Evolutionary conservation across 2,113 vertebrate genomes (phyloP), one percentile per base, ranked within the genome.

Genomic region (Tapirus terrestris): DNA sequence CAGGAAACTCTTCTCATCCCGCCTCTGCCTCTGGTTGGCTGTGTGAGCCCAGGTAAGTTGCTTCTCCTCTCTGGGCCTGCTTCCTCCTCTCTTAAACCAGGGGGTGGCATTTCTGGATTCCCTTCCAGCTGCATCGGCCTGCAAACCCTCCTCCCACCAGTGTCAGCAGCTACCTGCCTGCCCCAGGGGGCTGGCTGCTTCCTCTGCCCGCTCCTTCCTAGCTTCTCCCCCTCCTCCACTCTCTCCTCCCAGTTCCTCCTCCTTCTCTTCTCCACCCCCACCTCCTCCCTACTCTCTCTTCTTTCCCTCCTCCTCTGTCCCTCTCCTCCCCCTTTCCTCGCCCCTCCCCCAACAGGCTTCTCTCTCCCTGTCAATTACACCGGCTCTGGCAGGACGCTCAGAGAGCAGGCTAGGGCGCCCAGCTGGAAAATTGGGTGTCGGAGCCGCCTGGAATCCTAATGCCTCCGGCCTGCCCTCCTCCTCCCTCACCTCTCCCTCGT

Each of bases 401-500:
- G 97, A 96, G 96, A 98, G 97, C 97, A 76, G 97, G 97, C 98
- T 97, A 96, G 97, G 96, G 98, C 98, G 98, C 75, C 98, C 98
- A 98, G 98, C 98, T 0, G 98, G 98, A 99, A 99, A 99, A 99
- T 98, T 98, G 98, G 98, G 98, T 98, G 97, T 90, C 95, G 97
- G 96, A 98, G 97, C 98, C 98, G 98, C 93, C 95, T 98, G 97
- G 98, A 99, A 98, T 98, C 97, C 97, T 98, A 99, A 99, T 98
- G 97, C 96, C 94, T 97, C 68, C 53, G 97, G 97, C 98, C 98
- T 94, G 83, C 91, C 83, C 86, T 70, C 33, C 36, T 3, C 14
- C 33, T 31, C 27, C 25, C 17, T 60, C 21, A 4, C 58, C 60
- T 45, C 67, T 63, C 48, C 48, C 39, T 5, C 10, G 1, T 6